These are phyloP conservation scores for Acipenser transmontanus DNA, from an alignment of 2,797 vertebrate species.

Conservation along the genomic window DNA sequence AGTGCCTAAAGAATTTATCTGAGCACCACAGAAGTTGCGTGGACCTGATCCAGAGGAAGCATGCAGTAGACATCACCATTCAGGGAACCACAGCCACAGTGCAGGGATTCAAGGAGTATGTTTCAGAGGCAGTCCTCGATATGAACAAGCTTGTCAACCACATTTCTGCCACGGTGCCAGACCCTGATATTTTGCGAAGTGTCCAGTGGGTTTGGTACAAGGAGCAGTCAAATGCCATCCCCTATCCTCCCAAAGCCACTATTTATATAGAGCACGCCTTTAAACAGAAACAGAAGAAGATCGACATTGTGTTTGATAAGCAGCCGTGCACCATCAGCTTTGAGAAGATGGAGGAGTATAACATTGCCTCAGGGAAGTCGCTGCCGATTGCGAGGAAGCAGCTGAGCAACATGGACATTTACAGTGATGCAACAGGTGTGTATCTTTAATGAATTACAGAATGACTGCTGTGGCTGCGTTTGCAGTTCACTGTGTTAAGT, in stretches of 20 bases:
- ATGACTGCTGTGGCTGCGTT: no score
- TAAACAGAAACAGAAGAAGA: slow-evolving; percentile 37
- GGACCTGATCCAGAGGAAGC: slow-evolving; percentile 54
- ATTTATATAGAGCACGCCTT: slow-evolving; percentile 61
- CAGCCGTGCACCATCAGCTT: slow-evolving; percentile 56
- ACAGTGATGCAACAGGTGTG: slow-evolving; percentile 42
- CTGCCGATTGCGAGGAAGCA: slow-evolving; percentile 50
- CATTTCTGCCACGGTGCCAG: slow-evolving; percentile 18
- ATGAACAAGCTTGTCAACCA: slow-evolving; percentile 41
- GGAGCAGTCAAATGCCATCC: neutral
- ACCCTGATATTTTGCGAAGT: slow-evolving; percentile 12
- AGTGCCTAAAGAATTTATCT: slow-evolving; percentile 39
- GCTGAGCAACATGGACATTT: slow-evolving; percentile 21
- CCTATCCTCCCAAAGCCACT: slow-evolving; percentile 42
- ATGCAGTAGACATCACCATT: slow-evolving; percentile 51
- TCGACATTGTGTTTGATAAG: slow-evolving; percentile 56
- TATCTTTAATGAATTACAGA: no score
- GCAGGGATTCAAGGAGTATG: slow-evolving; percentile 60
- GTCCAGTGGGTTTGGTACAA: slow-evolving; percentile 44
- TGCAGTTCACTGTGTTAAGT: no score
- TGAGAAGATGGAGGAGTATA: slow-evolving; percentile 63
- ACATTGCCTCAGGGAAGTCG: slow-evolving; percentile 33
- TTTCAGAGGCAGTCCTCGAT: slow-evolving; percentile 41
- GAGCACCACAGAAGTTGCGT: slow-evolving; percentile 43
- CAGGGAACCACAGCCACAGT: slow-evolving; percentile 36